Conservation (phyloP, 2,113 vertebrate species). For the Boulengeromyrus knoepffleri region DNA sequence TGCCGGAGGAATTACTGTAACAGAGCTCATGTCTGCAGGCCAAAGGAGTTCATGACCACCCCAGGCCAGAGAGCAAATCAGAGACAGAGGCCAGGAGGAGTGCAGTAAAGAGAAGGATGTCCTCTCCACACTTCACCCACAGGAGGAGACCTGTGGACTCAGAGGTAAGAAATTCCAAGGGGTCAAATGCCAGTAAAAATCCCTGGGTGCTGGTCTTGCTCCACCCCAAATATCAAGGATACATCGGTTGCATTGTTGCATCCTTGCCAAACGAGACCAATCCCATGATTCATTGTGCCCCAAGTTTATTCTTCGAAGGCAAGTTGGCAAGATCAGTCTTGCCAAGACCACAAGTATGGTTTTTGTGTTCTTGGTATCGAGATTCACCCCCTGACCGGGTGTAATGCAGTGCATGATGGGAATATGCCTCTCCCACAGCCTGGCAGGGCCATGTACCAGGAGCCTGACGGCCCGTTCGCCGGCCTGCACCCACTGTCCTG, state of each 20-base stretch:
- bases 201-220: too few species aligned
- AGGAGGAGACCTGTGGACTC: constrained; percentile 69
- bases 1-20: neutral
- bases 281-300: too few species aligned
- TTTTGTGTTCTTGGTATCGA: too few species aligned
- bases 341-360: too few species aligned
- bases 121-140: constrained; percentile 69
- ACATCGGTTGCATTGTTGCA: too few species aligned
- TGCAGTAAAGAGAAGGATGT: constrained; percentile 78
- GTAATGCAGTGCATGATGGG: neutral
- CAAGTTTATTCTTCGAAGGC: too few species aligned
- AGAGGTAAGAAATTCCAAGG: constrained; percentile 57
- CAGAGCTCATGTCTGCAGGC: constrained; percentile 60
- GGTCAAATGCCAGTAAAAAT: neutral
- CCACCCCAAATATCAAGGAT: too few species aligned
- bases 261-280: too few species aligned
- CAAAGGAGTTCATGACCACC: constrained; percentile 92
- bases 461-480: constrained; percentile 42
- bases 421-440: constrained; percentile 40
- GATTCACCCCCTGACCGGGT: neutral
- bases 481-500: constrained; percentile 57
- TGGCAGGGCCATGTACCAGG: constrained; percentile 43
- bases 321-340: too few species aligned
- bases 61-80: constrained; percentile 86
- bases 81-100: constrained; percentile 89